phyloP scores from a whole-genome alignment of 2,113 vertebrate genomes.

The Notothenia coriiceps region DNA sequence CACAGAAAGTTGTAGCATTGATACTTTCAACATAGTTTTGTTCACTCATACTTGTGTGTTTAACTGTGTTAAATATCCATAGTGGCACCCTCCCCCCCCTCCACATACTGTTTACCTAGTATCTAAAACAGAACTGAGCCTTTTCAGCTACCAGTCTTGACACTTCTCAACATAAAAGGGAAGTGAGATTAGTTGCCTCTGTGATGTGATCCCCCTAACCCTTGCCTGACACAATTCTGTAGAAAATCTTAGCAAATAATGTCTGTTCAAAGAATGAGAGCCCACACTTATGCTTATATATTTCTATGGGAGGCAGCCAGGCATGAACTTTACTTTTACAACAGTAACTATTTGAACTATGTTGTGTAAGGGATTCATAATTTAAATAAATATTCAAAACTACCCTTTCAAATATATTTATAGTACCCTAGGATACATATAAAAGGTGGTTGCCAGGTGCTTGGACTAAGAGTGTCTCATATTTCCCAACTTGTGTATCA shows the following conservation, averaged over 20 bases:
- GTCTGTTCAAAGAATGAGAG: conserved; percentile 41
- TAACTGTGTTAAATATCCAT: conserved; percentile 8
- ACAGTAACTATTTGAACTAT: not conserved
- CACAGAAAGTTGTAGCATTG: not conserved
- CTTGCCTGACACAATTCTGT: conserved; percentile 63
- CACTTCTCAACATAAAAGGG: conserved; percentile 70
- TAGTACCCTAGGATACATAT: not conserved
- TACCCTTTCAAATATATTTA: not conserved
- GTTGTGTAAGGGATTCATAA: not conserved
- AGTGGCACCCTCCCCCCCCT: not conserved
- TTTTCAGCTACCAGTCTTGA: conserved; percentile 34
- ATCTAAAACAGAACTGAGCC: conserved; percentile 56
- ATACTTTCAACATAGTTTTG: not conserved
- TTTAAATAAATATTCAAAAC: not conserved
- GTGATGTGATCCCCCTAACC: conserved; percentile 35
- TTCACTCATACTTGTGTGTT: not conserved
- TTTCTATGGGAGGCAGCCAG: no score
- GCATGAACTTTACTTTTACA: not conserved
- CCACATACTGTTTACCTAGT: conserved; percentile 26
- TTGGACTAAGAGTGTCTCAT: not conserved
- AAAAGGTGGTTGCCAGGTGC: not conserved
- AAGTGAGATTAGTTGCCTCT: conserved; percentile 76
- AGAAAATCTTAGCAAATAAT: conserved; percentile 40
- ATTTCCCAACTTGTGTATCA: not conserved
- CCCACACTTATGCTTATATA: not conserved